Evolutionary conservation across 1,140 invertebrate species (phyloP).

Genomic region (Homalodisca vitripennis): DNA sequence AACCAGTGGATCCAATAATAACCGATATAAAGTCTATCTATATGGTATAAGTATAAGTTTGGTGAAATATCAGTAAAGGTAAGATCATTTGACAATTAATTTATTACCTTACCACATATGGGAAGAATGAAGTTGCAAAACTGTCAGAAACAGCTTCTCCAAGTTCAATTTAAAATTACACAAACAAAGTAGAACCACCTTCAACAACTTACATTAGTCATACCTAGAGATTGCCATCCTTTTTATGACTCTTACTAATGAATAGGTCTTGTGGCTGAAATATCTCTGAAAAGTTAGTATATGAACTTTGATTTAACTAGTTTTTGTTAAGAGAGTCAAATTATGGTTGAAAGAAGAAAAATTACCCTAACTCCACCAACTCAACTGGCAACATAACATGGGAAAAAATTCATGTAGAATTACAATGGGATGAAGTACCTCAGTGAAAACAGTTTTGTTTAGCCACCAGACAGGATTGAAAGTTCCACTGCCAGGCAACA

Average conservation of each 20-base stretch:
- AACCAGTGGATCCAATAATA: not conserved
- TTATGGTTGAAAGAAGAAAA: too few species aligned
- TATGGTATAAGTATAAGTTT: not conserved
- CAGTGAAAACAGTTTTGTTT: too few species aligned
- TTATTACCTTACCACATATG: not conserved
- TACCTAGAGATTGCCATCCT: not conserved
- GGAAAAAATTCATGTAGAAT: too few species aligned
- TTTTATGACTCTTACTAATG: constrained; percentile 10
- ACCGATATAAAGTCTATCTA: not conserved
- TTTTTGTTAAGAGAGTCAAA: too few species aligned
- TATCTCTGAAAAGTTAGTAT: too few species aligned
- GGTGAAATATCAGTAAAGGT: not conserved
- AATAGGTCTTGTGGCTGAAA: too few species aligned
- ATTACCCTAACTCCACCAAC: too few species aligned
- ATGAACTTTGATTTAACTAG: too few species aligned
- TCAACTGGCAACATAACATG: too few species aligned
- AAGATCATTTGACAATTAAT: not conserved
- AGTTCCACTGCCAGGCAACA: too few species aligned
- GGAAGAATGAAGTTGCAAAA: not conserved
- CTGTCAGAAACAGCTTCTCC: not conserved
- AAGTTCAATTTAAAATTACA: not conserved
- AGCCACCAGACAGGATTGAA: too few species aligned
- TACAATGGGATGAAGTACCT: too few species aligned
- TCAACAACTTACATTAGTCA: not conserved
- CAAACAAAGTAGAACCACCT: constrained; percentile 7